Evolutionary conservation across 2,113 vertebrate genomes (phyloP).

Genomic region (Perca flavescens): DNA sequence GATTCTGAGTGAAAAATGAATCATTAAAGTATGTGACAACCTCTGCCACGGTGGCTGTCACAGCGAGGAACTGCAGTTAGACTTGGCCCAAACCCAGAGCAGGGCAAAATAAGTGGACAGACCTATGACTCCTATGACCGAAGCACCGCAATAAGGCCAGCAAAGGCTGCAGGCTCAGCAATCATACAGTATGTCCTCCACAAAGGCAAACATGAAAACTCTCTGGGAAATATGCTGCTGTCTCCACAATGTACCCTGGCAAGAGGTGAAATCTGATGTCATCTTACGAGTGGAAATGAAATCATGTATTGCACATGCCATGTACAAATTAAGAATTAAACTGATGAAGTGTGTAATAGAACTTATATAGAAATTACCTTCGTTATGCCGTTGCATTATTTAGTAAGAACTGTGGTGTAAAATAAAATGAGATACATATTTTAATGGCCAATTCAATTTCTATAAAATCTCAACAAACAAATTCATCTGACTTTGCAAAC

Average conservation of each 20-base stretch:
- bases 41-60: conserved; percentile 45
- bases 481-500: not conserved
- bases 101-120: conserved; percentile 49
- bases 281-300: not conserved
- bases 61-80: conserved; percentile 40
- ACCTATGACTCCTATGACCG: conserved; percentile 52
- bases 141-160: conserved; percentile 27
- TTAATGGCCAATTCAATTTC: not conserved
- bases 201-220: conserved; percentile 27
- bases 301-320: not conserved
- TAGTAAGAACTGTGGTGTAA: not conserved
- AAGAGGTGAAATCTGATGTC: conserved; percentile 4
- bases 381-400: not conserved
- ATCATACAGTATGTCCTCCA: conserved; percentile 23
- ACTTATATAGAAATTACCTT: not conserved
- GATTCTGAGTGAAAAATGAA: conserved; percentile 51
- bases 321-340: conserved; percentile 2
- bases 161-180: conserved; percentile 39
- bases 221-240: conserved; percentile 13
- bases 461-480: not conserved
- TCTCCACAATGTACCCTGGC: not conserved
- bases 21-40: conserved; percentile 62
- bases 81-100: conserved; percentile 23
- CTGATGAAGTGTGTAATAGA: conserved; percentile 15
- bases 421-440: not conserved